Evolutionary conservation across 1,140 invertebrate species (phyloP).

Genomic region (Heliothis virescens): DNA sequence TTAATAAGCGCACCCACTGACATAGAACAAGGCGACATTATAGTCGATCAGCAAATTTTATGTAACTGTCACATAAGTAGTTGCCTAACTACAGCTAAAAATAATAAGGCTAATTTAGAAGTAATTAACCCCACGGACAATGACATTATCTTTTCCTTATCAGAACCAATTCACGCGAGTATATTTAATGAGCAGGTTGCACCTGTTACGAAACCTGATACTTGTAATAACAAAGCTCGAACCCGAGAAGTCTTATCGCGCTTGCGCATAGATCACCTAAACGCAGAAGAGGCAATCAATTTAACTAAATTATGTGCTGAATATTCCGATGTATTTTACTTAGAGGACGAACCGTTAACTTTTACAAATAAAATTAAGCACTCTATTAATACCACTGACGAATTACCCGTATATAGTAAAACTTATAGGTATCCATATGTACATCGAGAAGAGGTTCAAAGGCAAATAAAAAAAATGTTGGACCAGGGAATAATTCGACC

Average conservation of each 20-base stretch:
- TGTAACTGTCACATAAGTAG: neutral
- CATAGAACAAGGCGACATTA: neutral
- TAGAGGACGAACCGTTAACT: slow-evolving; percentile 1
- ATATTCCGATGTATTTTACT: slow-evolving; percentile 12
- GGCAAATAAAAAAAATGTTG: slow-evolving; percentile 51
- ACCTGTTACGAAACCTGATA: neutral
- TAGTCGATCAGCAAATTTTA: neutral
- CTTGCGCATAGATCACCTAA: neutral
- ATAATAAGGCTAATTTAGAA: neutral
- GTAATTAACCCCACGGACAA: neutral
- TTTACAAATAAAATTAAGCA: neutral
- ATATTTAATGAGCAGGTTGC: slow-evolving; percentile 5
- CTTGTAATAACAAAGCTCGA: neutral
- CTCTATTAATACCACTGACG: slow-evolving; percentile 35
- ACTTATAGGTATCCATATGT: slow-evolving; percentile 47
- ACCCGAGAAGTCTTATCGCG: neutral
- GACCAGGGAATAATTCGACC: slow-evolving; percentile 51
- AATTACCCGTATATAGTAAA: slow-evolving; percentile 43
- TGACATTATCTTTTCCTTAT: slow-evolving; percentile 5
- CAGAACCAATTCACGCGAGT: neutral
- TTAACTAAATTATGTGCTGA: neutral
- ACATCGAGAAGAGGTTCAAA: slow-evolving; percentile 43
- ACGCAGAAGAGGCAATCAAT: neutral
- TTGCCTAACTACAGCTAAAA: neutral
- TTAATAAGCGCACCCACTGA: neutral